phyloP scores from a whole-genome alignment of 2,888 invertebrate species.

The Yponomeuta sedellus region DNA sequence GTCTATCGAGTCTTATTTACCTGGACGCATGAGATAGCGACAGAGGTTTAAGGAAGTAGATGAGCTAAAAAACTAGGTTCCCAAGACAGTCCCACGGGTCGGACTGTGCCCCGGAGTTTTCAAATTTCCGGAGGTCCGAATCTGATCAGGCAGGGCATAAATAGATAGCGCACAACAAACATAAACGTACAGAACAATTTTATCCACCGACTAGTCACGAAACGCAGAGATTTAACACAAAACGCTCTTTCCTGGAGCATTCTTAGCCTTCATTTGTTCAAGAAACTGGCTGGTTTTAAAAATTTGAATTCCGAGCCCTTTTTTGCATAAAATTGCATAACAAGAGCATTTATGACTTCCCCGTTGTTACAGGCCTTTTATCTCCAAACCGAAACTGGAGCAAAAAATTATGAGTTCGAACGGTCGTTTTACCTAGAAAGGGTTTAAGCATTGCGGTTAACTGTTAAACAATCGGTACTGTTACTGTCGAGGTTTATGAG shows the following conservation, averaged over 20 bases:
- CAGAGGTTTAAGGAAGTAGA: too few relatives aligned
- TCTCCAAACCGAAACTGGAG: constrained; percentile 58
- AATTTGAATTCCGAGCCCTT: constrained; percentile 35
- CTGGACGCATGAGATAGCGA: too few relatives aligned
- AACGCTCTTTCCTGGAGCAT: neutral
- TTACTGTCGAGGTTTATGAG: constrained; percentile 69
- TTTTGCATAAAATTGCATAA: constrained; percentile 71
- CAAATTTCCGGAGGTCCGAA: too few relatives aligned
- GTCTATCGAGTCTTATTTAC: too few relatives aligned
- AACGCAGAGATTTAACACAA: neutral
- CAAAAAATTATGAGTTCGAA: constrained; percentile 43
- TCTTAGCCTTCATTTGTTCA: neutral
- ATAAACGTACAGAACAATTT: neutral
- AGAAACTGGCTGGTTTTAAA: neutral
- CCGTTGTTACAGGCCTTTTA: constrained; percentile 36
- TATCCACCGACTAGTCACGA: neutral
- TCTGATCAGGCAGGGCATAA: too few relatives aligned
- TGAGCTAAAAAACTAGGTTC: too few relatives aligned
- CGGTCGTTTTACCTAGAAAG: constrained; percentile 57
- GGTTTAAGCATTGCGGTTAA: constrained; percentile 74
- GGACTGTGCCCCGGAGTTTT: too few relatives aligned
- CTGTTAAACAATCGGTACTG: constrained; percentile 73
- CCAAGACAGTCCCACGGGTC: too few relatives aligned
- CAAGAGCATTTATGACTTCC: constrained; percentile 46
- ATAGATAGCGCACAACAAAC: too few relatives aligned